These are phyloP conservation scores for Suricata suricatta DNA, from an alignment of 2,113 vertebrate genomes.

Conservation along the genomic window DNA sequence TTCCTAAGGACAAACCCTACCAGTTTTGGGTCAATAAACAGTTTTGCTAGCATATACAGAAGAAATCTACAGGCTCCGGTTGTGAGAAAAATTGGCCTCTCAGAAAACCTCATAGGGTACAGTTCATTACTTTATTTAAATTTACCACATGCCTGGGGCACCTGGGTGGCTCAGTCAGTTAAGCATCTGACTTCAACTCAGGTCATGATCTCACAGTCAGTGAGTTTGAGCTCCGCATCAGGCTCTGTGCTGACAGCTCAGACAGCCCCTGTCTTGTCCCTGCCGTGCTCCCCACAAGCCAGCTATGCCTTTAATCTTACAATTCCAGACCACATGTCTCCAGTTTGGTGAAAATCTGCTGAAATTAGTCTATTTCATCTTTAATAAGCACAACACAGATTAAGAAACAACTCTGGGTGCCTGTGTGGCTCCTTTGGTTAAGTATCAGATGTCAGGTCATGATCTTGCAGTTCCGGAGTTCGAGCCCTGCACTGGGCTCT, in stretches of 20 bases:
- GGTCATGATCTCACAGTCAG: too few relatives aligned
- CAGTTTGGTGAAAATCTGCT: background rate
- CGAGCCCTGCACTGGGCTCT: too few relatives aligned
- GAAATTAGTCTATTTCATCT: background rate
- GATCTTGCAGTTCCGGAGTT: too few relatives aligned
- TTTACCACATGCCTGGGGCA: background rate
- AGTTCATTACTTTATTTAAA: background rate
- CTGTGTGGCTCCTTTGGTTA: too few relatives aligned
- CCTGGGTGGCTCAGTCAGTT: too few relatives aligned
- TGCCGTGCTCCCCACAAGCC: rapidly evolving
- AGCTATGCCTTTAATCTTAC: background rate
- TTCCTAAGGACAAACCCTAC: background rate
- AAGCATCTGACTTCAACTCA: too few relatives aligned
- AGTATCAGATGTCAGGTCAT: too few relatives aligned
- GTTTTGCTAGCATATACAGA: background rate
- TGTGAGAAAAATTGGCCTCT: background rate
- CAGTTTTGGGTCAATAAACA: background rate
- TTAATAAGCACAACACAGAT: background rate
- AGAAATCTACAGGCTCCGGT: background rate
- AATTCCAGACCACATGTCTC: background rate
- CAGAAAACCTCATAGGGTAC: background rate
- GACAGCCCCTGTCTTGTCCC: background rate
- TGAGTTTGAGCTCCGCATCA: too few relatives aligned
- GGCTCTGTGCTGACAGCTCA: too few relatives aligned
- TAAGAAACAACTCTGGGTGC: background rate